Evolutionary conservation across 2,113 vertebrate genomes (phyloP).

Genomic region (Dromiciops gliroides): DNA sequence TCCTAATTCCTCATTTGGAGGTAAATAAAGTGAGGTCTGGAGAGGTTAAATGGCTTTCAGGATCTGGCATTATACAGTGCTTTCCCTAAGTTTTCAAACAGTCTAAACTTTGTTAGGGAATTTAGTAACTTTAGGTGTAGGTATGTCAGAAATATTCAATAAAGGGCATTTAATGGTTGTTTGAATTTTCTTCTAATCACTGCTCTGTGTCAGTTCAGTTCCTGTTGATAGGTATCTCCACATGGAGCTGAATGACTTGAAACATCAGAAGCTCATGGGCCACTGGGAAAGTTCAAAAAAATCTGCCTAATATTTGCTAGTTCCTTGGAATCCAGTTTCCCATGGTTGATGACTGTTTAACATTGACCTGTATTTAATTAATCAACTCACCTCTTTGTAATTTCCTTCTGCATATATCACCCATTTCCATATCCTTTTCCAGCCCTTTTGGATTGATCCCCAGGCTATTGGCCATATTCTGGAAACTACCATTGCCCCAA

Average conservation of each 20-base stretch:
- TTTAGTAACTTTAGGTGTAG: not conserved
- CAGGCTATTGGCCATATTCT: not conserved
- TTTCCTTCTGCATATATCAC: not conserved
- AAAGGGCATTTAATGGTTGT: not conserved
- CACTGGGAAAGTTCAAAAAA: not conserved
- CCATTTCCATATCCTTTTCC: not conserved
- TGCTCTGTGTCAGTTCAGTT: not conserved
- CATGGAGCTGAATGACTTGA: not conserved
- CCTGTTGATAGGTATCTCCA: not conserved
- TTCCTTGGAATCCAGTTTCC: not conserved
- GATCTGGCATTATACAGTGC: not conserved
- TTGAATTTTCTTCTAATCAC: not conserved
- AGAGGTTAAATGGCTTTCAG: not conserved
- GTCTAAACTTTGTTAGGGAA: not conserved
- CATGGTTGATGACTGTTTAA: not conserved
- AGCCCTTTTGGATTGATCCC: not conserved
- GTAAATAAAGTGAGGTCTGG: not conserved
- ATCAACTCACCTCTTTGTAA: not conserved
- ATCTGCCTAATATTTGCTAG: not conserved
- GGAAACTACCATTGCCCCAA: not conserved
- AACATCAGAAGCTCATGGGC: not conserved
- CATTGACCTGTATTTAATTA: not conserved
- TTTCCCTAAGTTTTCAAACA: not conserved
- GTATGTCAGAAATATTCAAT: not conserved
- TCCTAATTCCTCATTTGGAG: not conserved